Percentiles rank a stretch among this genome's conserved stretches.
phyloP scores from a whole-genome alignment of 2,113 vertebrate genomes.

The Ctenodactylus gundi region DNA sequence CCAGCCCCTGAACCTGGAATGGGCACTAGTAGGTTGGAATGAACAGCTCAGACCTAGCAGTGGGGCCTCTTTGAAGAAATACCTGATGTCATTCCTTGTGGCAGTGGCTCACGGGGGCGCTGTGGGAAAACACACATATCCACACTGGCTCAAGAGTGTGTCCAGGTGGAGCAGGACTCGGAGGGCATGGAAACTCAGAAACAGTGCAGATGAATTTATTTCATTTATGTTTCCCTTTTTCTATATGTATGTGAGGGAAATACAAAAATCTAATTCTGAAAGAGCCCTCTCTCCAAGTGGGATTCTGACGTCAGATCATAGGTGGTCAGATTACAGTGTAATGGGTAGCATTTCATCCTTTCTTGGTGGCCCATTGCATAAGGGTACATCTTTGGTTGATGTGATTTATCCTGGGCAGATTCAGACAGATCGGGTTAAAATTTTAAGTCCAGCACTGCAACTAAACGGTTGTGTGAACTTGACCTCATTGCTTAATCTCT shows the following conservation, averaged over 20 bases:
- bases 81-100: rapidly evolving
- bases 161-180: neutral
- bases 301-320: neutral
- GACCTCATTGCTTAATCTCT: neutral
- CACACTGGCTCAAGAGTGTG: too few relatives aligned
- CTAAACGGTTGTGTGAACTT: neutral
- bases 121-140: neutral
- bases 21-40: neutral
- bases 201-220: neutral
- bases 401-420: neutral
- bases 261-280: neutral
- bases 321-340: neutral
- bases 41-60: too few relatives aligned
- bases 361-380: neutral
- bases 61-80: neutral
- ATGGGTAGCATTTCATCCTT: neutral
- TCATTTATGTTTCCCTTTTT: neutral
- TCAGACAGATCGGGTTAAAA: neutral
- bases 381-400: rapidly evolving
- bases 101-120: rapidly evolving
- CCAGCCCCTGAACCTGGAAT: too few relatives aligned
- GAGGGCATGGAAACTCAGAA: neutral
- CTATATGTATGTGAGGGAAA: neutral
- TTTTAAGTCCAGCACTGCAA: neutral
- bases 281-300: neutral